phyloP scores from a whole-genome alignment of 2,113 vertebrate genomes.

The Platycercus adscitus region DNA sequence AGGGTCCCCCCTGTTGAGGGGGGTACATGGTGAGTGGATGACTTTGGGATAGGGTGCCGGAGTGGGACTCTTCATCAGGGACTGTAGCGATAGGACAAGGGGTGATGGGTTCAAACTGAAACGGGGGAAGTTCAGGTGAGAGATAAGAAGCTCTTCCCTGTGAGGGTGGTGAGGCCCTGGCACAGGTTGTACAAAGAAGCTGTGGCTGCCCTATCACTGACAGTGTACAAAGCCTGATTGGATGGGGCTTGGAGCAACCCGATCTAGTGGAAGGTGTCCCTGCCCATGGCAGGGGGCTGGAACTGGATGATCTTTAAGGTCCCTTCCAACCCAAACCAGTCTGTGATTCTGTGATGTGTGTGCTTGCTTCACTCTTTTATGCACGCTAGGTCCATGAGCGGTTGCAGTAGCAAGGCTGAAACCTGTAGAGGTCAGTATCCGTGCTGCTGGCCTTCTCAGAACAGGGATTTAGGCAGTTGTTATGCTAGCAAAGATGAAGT shows the following conservation, averaged over 20 bases:
- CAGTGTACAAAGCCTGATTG: background rate
- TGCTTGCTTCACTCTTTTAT: fast-evolving
- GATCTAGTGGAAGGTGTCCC: background rate
- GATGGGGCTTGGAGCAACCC: background rate
- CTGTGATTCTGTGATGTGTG: background rate
- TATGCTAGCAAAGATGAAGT: fast-evolving
- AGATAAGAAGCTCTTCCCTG: background rate
- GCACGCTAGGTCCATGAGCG: fast-evolving
- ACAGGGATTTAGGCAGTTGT: fast-evolving
- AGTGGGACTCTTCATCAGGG: background rate
- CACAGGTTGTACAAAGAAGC: background rate
- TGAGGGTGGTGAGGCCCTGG: background rate
- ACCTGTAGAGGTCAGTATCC: background rate
- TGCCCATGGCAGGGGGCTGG: background rate
- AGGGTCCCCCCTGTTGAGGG: no score
- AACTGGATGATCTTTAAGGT: background rate
- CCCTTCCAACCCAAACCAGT: background rate
- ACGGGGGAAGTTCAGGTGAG: background rate
- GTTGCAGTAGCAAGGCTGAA: fast-evolving
- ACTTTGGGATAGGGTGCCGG: fast-evolving
- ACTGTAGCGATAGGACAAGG: background rate
- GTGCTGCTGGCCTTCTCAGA: background rate
- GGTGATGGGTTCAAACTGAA: background rate
- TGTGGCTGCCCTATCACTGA: background rate
- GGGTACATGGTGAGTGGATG: fast-evolving